Base-by-base conservation (phyloP, 1,140 invertebrate genomes). In the Drosophila sucinea region DNA sequence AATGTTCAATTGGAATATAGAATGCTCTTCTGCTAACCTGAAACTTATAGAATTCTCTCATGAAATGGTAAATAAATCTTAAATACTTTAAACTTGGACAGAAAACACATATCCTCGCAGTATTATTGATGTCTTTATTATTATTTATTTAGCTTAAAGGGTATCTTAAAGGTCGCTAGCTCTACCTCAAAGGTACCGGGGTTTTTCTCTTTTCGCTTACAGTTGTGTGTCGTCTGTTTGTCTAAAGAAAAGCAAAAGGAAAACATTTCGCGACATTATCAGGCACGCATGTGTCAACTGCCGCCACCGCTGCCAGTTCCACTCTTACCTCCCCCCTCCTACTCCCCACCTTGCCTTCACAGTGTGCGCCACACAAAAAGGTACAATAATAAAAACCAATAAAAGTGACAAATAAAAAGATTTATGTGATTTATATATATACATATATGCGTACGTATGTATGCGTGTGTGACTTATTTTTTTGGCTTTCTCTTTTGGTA, bases 401-500 rank as follows among this genome's bases (percentile, higher is more conserved):
- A 87, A 87, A 87, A 87, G 77, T 83, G 83, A 87, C 83, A 87
- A 87, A 87, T 89, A 89, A 87, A 89, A 87, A 87, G 83, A 87
- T 87, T 87, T 87, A 87, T 87, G 80, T 79, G 70, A 83, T 72
- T 74, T 77, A 67, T 82, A 79, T 82, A 61, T 63, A 27, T 61
- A 73, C 47, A 25, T 27, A 27, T 27, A 27, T 3, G 10, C 7
- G 25, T 27, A 51, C 10, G 27, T 5, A 27, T 66, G 69, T 71
- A 56, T 35, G 29, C 72, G 57, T 64, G 47, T 51, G 38, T 54
- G 79, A 77, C 82, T 79, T 73, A 65, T 70, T 79, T 73, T 82
- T 58, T 56, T 29, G 7, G 27, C 0, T 40, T 27, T 40, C 55
- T 41, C 11, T 62, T 10, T 5, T 11, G 11, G 32, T 44, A 10